Base-by-base conservation (phyloP, 1,140 invertebrate species). In the Heliothis subflexa region DNA sequence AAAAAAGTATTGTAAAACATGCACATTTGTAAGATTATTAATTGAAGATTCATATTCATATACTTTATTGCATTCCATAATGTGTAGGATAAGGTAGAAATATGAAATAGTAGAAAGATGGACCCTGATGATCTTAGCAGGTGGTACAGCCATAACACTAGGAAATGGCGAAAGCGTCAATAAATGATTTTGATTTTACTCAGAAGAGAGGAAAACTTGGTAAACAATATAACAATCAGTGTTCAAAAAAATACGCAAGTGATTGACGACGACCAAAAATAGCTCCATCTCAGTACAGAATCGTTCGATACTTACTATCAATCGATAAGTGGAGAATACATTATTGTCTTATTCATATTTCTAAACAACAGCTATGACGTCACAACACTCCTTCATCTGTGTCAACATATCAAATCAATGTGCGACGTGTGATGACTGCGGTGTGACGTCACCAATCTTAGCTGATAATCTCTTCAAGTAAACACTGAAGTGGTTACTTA, bases 381-480 rank as follows among this genome's bases (percentile, higher is more conserved):
- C 62, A 66, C 40, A 12, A 4, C 40, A 21, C 40, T 47, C 13
- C 16, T 47, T 13, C 14, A 16, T 13, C n/a, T 21, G 16, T 18
- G 62, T 66, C 62, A 66, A 18, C 40, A 12, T 66, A n/a, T 18
- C 40, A 10, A 21, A 25, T 25, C 21, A 18, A 40, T 66, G 7
- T 47, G 45, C 47, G 62, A 40, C 5, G 33, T 40, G 33, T 40
- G 33, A 40, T 47, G n/a, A 66, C n/a, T 47, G 14, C 7, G 18
- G 4, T 3, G 16, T 66, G 62, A 66, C 62, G 62, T 66, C 62
- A 66, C 12, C 5, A 47, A 66, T 47, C 40, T 66, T 49, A 16
- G 4, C 40, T 47, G 62, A 47, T 66, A 40, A 62, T 45, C 61
- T 45, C 3, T 16, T 9, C 1, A n/a, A 45, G 61, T 64, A 45